These are phyloP conservation scores for Drosophila mojavensis DNA, from an alignment of 1,140 invertebrate species.

Conservation along the genomic window DNA sequence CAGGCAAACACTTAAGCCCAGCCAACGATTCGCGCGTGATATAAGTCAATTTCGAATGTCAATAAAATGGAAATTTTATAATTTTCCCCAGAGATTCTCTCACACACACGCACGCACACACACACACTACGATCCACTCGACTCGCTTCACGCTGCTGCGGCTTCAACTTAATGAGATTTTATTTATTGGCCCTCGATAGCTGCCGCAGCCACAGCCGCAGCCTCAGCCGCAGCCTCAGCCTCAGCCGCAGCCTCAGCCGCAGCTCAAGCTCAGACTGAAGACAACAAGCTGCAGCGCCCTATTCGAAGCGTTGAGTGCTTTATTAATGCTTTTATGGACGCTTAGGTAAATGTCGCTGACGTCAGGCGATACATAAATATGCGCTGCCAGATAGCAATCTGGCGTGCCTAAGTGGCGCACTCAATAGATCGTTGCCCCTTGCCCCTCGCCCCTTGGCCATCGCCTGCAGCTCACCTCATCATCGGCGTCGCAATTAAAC, in stretches of 20 bases:
- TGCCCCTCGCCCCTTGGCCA: background rate
- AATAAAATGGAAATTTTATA: slow-evolving; percentile 83
- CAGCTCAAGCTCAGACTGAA: too few species aligned
- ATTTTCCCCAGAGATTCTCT: slow-evolving; percentile 55
- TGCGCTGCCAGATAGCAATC: slow-evolving; percentile 40
- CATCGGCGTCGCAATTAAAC: slow-evolving; percentile 25
- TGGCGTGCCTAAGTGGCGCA: slow-evolving; percentile 35
- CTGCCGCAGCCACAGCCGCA: slow-evolving; percentile 1
- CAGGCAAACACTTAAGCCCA: slow-evolving; percentile 68
- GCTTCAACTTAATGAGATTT: slow-evolving; percentile 77
- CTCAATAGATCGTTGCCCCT: slow-evolving; percentile 29
- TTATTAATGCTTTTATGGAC: slow-evolving; percentile 53
- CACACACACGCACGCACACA: slow-evolving; percentile 8
- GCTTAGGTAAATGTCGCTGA: slow-evolving; percentile 51
- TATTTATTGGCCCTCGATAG: slow-evolving; percentile 76
- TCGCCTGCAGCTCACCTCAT: background rate
- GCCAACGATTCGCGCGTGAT: slow-evolving; percentile 47
- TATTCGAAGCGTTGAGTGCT: slow-evolving; percentile 20
- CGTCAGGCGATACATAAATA: slow-evolving; percentile 31
- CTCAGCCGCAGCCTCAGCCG: too few species aligned
- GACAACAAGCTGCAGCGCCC: slow-evolving; percentile 3
- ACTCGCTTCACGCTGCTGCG: slow-evolving; percentile 38
- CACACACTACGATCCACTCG: background rate
- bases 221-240: too few species aligned
- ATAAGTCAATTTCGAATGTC: slow-evolving; percentile 80